Evolutionary conservation across 2,888 invertebrate species (phyloP), one percentile per base, ranked within the genome.

Genomic region (Volucella inanis): DNA sequence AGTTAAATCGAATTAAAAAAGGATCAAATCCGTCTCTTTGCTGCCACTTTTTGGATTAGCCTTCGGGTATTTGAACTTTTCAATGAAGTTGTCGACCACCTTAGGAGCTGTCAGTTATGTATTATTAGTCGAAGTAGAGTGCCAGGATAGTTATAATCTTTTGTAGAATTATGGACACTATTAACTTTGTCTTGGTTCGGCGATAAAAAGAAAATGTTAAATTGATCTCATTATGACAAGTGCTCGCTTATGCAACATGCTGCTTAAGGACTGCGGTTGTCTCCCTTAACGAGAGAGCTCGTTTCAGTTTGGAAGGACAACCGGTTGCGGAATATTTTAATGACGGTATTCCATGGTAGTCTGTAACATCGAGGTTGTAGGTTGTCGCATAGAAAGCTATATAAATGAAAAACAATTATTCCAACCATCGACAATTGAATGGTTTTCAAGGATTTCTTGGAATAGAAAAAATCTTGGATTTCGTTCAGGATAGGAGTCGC

Each of bases 141-240:
- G 18, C 18, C 18, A 3, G 18, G 3, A 22, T 14, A 18, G 41
- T 9, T 10, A 41, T n/a, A n/a, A 12, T 22, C 3, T 10, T 65
- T 50, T n/a, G 8, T 18, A 9, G 15, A 64, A 31, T 62, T 38
- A 14, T 9, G 31, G 47, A 38, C 15, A 10, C 49, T 50, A 50
- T 64, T 50, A 50, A 64, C 11, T 41, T 50, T 18, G 49, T 50
- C 18, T 39, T 65, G 50, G 50, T 50, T 15, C 31, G 45, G 55
- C 22, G 67, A 68, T 55, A 31, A 31, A 14, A 68, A 38, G 55
- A 45, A 54, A 68, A 68, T 45, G 22, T n/a, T 8, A 52, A 54
- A 54, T 22, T 18, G n/a, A 67, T 43, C n/a, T 18, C 31, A 52
- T 15, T 11, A 45, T 45, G 55, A 55, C 45, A 31, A 45, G 8